Percentiles rank a stretch among this genome's conserved stretches.
Evolutionary conservation across 2,888 invertebrate species (phyloP).

Genomic region (Laothoe populi): DNA sequence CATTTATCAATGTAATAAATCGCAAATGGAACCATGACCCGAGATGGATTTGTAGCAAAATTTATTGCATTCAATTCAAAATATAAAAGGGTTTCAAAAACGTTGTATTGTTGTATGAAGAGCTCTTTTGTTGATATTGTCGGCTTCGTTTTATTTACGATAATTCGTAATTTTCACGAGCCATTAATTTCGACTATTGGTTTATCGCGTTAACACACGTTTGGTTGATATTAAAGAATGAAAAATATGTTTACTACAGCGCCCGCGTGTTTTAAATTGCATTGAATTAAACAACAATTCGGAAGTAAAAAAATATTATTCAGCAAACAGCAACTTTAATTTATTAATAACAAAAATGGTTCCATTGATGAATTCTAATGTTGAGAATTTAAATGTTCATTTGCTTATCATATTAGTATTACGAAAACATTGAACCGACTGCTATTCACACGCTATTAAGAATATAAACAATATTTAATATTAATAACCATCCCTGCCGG

Average conservation of each 20-base stretch:
- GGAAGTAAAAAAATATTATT: background rate
- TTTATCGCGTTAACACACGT: conserved; percentile 45
- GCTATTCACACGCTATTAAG: too few species aligned
- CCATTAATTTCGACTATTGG: conserved; percentile 63
- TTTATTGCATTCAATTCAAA: conserved; percentile 60
- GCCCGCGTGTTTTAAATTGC: background rate
- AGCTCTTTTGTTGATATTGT: conserved; percentile 55
- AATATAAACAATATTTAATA: too few species aligned
- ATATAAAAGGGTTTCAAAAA: conserved; percentile 56
- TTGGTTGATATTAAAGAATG: background rate
- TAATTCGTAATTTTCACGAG: conserved; percentile 68
- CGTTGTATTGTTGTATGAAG: conserved; percentile 55
- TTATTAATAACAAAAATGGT: too few species aligned
- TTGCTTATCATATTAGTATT: too few species aligned
- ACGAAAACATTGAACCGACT: too few species aligned
- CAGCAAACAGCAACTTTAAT: too few species aligned
- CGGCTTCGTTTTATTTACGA: conserved; percentile 66
- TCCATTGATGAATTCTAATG: too few species aligned
- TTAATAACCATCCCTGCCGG: too few species aligned
- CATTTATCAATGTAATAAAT: conserved; percentile 24
- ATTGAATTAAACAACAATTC: background rate
- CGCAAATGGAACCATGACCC: conserved; percentile 22
- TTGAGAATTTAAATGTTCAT: too few species aligned
- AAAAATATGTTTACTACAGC: background rate
- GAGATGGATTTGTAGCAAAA: conserved; percentile 50